These are phyloP conservation scores for Lateolabrax maculatus DNA, from an alignment of 2,797 vertebrate species.

Conservation along the genomic window DNA sequence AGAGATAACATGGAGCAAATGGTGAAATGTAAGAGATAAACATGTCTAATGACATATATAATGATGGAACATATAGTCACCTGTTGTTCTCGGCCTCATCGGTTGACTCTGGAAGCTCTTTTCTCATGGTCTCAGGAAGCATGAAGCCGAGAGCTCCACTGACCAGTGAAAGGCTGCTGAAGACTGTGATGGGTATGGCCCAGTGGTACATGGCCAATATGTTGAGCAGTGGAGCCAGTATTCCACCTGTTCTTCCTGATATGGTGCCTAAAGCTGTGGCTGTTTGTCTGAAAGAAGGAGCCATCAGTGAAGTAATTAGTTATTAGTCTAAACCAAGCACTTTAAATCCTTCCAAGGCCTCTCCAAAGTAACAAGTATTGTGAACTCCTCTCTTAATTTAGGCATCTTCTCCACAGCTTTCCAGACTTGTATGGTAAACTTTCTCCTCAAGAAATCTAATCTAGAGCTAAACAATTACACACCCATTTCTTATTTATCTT, in stretches of 20 bases:
- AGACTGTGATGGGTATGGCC: slow-evolving; percentile 81
- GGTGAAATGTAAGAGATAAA: not conserved
- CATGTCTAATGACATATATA: not conserved
- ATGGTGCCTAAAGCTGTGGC: slow-evolving; percentile 84
- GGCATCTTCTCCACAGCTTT: no score
- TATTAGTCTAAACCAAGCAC: no score
- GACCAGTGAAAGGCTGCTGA: slow-evolving; percentile 71
- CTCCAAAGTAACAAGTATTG: no score
- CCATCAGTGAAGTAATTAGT: no score
- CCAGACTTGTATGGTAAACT: no score
- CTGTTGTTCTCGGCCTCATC: slow-evolving; percentile 29
- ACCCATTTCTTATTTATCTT: no score
- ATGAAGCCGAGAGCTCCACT: slow-evolving; percentile 78
- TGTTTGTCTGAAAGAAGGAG: slow-evolving; percentile 74
- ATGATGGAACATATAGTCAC: slow-evolving; percentile 39
- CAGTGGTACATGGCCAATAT: slow-evolving; percentile 79
- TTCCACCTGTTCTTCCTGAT: slow-evolving; percentile 65
- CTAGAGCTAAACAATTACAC: no score
- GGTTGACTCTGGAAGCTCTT: slow-evolving; percentile 79
- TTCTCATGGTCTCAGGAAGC: slow-evolving; percentile 86
- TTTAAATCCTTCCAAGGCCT: no score
- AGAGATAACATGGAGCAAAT: not conserved
- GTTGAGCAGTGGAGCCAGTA: slow-evolving; percentile 83
- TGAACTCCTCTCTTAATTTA: no score
- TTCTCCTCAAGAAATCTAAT: no score